A percentile compares a stretch with the other conserved stretches of the same genome.
Evolutionary conservation across 2,113 vertebrate genomes (phyloP).

Genomic region (Psittacara wagleri): DNA sequence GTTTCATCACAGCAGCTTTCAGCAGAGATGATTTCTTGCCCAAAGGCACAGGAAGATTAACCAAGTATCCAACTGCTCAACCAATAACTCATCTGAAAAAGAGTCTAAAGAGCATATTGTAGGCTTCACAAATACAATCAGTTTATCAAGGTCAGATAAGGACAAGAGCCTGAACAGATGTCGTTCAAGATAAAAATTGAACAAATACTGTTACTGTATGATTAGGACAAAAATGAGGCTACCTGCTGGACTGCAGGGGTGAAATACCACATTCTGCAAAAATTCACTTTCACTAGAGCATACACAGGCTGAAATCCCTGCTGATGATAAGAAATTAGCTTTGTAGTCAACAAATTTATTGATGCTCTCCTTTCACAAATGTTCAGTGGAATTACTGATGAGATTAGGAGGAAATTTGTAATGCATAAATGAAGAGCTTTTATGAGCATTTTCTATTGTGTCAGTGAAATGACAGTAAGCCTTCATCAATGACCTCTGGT

Average conservation of each 20-base stretch:
- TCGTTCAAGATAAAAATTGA: constrained; percentile 53
- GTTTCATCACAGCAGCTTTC: constrained; percentile 62
- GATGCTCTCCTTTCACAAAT: background rate
- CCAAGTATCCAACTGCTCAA: constrained; percentile 62
- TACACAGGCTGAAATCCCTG: constrained; percentile 8
- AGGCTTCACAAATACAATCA: constrained; percentile 64
- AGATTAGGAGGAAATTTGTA: background rate
- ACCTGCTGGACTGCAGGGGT: constrained; percentile 43
- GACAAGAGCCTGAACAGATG: constrained; percentile 54
- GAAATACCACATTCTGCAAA: constrained; percentile 37
- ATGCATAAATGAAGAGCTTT: constrained; percentile 18
- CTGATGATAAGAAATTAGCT: constrained; percentile 34
- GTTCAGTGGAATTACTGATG: background rate
- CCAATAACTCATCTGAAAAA: constrained; percentile 67
- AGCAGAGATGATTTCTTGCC: constrained; percentile 69
- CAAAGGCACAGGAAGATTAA: constrained; percentile 72
- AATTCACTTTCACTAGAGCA: background rate
- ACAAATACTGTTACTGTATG: constrained; percentile 45
- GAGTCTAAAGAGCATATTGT: constrained; percentile 60
- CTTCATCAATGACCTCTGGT: background rate
- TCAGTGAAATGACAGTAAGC: background rate
- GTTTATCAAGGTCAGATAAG: constrained; percentile 74
- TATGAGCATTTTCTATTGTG: background rate
- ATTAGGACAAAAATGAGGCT: constrained; percentile 56
- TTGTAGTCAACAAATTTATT: background rate